Evolutionary conservation across 1,140 invertebrate species (phyloP).

Genomic region (Ctenoplectra terminalis): DNA sequence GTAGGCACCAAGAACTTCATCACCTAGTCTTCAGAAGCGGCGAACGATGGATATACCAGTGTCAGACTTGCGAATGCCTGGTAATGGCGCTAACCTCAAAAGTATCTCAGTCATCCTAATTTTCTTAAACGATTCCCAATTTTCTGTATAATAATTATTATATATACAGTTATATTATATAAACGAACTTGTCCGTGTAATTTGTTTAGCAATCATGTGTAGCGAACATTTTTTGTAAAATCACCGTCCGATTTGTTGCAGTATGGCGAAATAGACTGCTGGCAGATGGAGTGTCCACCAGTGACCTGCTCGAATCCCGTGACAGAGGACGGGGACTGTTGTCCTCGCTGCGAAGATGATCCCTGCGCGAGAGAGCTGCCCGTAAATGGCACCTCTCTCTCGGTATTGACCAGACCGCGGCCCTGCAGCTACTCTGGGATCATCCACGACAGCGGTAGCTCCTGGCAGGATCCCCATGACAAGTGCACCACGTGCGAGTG

Average conservation of each 20-base stretch:
- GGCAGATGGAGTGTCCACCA: slow-evolving; percentile 92
- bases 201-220: background rate
- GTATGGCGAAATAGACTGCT: slow-evolving; percentile 95
- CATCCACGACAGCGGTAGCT: slow-evolving; percentile 85
- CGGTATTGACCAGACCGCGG: slow-evolving; percentile 72
- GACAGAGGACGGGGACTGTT: slow-evolving; percentile 86
- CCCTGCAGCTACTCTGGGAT: slow-evolving; percentile 85
- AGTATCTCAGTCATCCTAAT: background rate
- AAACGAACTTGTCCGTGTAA: too few species aligned
- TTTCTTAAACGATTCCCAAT: background rate
- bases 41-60: slow-evolving; percentile 94
- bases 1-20: slow-evolving; percentile 90
- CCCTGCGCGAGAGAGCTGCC: slow-evolving; percentile 79
- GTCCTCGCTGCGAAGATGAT: slow-evolving; percentile 88
- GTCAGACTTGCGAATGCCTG: slow-evolving; percentile 95
- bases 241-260: slow-evolving; percentile 75
- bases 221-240: background rate
- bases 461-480: slow-evolving; percentile 86
- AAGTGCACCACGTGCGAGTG: slow-evolving; percentile 90
- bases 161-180: too few species aligned
- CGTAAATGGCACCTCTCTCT: slow-evolving; percentile 71
- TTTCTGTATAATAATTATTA: too few species aligned
- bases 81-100: slow-evolving; percentile 80
- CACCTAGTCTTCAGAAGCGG: slow-evolving; percentile 90
- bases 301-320: slow-evolving; percentile 87